Percentiles rank a stretch among this genome's conserved stretches.
These are phyloP conservation scores for Labroides dimidiatus DNA, from an alignment of 2,797 vertebrate genomes.

Conservation along the genomic window DNA sequence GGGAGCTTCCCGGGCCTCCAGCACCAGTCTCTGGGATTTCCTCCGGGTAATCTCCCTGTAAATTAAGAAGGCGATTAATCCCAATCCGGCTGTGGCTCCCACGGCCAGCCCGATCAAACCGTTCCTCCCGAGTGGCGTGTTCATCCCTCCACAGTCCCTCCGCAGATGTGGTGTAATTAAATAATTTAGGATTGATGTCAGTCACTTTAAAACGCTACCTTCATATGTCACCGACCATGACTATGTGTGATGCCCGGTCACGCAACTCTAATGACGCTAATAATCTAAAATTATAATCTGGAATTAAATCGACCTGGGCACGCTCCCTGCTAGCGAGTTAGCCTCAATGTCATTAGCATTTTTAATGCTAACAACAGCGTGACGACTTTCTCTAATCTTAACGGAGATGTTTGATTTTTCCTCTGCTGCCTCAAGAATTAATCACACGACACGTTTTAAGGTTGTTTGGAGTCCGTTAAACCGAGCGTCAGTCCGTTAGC, in stretches of 20 bases:
- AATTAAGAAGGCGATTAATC: constrained; percentile 75
- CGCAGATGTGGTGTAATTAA: neutral
- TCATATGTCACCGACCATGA: neutral
- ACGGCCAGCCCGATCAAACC: constrained; percentile 76
- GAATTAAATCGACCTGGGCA: neutral
- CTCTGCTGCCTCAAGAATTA: neutral
- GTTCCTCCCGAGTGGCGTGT: constrained; percentile 67
- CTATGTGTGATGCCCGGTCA: neutral
- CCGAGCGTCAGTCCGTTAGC: no score
- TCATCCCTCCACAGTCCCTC: constrained; percentile 60
- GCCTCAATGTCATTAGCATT: constrained; percentile 18
- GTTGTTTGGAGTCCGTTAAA: fast-evolving
- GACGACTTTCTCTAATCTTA: neutral
- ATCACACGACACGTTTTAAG: neutral
- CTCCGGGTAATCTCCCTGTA: constrained; percentile 71
- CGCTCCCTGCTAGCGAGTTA: constrained; percentile 25
- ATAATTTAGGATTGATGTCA: neutral
- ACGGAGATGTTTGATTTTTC: neutral
- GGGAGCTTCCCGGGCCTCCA: constrained; percentile 11
- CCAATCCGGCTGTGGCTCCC: constrained; percentile 77
- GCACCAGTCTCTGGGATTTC: constrained; percentile 29
- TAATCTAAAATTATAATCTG: neutral
- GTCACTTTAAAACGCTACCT: neutral
- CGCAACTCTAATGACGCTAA: neutral
- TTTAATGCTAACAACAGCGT: neutral